Evolutionary conservation across 2,113 vertebrate species (phyloP).

Genomic region (Catharus bicknelli): DNA sequence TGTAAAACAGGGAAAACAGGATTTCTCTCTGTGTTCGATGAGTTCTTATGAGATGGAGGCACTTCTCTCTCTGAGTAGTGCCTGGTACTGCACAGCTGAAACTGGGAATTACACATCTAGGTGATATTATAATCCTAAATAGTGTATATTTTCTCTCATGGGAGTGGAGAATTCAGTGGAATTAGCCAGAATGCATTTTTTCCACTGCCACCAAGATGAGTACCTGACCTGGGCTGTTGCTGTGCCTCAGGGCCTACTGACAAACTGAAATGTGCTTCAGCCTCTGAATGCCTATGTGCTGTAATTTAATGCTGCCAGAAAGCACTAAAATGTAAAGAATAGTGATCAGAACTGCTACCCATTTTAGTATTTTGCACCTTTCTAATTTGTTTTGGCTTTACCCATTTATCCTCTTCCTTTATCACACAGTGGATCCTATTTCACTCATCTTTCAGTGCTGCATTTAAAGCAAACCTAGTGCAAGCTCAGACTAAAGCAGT

Average conservation of each 20-base stretch:
- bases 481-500: not conserved
- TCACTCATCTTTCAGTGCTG: not conserved
- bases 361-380: not conserved
- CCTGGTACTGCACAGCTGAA: not conserved
- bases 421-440: not conserved
- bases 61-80: not conserved
- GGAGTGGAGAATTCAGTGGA: not conserved
- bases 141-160: not conserved
- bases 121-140: not conserved
- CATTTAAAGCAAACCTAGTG: not conserved
- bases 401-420: not conserved
- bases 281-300: not conserved
- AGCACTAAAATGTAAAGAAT: not conserved
- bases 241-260: not conserved
- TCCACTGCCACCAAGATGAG: not conserved
- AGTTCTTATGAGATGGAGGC: not conserved
- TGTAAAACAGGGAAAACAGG: not conserved
- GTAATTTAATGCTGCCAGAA: not conserved
- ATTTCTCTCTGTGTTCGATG: not conserved
- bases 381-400: not conserved
- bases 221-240: not conserved
- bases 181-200: conserved; percentile 21
- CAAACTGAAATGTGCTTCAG: not conserved
- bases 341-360: not conserved
- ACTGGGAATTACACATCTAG: not conserved